These are phyloP conservation scores for Coreius guichenoti DNA, from an alignment of 2,797 vertebrate genomes.

Conservation along the genomic window DNA sequence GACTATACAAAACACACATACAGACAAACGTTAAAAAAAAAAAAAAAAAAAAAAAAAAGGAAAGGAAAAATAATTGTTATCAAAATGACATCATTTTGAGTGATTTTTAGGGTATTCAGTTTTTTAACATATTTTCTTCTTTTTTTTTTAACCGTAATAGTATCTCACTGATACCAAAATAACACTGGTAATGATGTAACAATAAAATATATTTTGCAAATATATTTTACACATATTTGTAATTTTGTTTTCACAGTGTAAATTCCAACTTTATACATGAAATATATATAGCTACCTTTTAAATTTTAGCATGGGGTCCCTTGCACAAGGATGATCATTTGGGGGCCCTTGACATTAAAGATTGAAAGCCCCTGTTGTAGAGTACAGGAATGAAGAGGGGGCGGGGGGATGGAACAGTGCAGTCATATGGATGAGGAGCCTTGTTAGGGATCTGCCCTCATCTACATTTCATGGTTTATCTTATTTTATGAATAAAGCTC, in stretches of 20 bases:
- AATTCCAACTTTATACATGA: too few relatives aligned
- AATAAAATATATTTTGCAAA: neutral
- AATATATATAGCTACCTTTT: neutral
- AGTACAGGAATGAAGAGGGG: too few relatives aligned
- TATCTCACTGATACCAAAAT: neutral
- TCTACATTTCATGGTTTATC: conserved; percentile 31
- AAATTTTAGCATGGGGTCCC: neutral
- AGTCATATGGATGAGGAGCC: neutral
- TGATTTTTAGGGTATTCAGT: neutral
- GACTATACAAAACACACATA: neutral
- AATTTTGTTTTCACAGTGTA: too few relatives aligned
- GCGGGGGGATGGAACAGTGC: neutral
- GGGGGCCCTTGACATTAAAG: neutral
- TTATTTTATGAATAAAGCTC: conserved; percentile 40
- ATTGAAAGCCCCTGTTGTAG: neutral
- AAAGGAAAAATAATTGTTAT: too few relatives aligned
- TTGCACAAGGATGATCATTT: neutral
- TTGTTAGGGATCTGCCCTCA: conserved; percentile 17
- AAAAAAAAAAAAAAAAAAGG: too few relatives aligned
- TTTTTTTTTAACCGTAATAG: neutral
- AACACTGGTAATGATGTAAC: neutral
- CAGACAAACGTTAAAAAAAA: too few relatives aligned
- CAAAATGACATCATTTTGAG: too few relatives aligned
- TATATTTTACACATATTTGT: neutral
- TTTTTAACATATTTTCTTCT: too few relatives aligned